These are phyloP conservation scores for Cryptocephalus primarius DNA, from an alignment of 2,888 invertebrate species.

Conservation along the genomic window DNA sequence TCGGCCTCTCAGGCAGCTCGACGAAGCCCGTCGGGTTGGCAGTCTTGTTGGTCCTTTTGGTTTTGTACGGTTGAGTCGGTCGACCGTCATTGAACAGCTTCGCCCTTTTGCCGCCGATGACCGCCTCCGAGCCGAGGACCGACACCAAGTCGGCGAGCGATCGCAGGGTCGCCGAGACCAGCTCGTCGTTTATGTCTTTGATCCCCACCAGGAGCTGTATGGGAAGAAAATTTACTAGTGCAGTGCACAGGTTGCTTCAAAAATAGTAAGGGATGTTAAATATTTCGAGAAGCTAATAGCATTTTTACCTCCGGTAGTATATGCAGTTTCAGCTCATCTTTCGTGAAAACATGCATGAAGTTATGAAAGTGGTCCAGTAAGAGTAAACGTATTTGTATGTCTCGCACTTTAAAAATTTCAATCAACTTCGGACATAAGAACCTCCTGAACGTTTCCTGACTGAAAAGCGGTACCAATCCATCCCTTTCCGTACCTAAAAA, in stretches of 20 bases:
- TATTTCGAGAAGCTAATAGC: no score
- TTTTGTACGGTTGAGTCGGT: constrained; percentile 41
- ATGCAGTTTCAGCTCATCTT: constrained; percentile 61
- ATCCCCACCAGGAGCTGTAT: constrained; percentile 68
- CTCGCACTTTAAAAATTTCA: constrained; percentile 75
- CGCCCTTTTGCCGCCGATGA: constrained; percentile 72
- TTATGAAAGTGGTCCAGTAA: constrained; percentile 67
- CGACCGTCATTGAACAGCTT: constrained; percentile 79
- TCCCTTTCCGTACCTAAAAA: constrained; percentile 7
- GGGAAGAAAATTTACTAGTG: no score
- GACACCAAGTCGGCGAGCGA: constrained; percentile 78
- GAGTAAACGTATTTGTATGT: constrained; percentile 70
- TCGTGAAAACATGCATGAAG: constrained; percentile 63
- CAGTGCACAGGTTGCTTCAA: no score
- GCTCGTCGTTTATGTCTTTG: constrained; percentile 71
- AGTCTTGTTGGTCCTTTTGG: constrained; percentile 2
- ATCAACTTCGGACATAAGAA: constrained; percentile 66
- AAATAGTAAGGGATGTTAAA: no score
- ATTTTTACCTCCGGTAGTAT: constrained; percentile 68
- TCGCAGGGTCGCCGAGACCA: constrained; percentile 71
- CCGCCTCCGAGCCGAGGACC: constrained; percentile 71
- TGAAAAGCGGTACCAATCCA: constrained; percentile 47
- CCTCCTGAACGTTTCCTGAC: constrained; percentile 55
- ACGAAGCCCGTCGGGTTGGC: constrained; percentile 17
- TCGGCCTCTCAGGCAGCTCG: constrained; percentile 59